Conservation (phyloP, 2,113 vertebrate species). For the Mola mola region DNA sequence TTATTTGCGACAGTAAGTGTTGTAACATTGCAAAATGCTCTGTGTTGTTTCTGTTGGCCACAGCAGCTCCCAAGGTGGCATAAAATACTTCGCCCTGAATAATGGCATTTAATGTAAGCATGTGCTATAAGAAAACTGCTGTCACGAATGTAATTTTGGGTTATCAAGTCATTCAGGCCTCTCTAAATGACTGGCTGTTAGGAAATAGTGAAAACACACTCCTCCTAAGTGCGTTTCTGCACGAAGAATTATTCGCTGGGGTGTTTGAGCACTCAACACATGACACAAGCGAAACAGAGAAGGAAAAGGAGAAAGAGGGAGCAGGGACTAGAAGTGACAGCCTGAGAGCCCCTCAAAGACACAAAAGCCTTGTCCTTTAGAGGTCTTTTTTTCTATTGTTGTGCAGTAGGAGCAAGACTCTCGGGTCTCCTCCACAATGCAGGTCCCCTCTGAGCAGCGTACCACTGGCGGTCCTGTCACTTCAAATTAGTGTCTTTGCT, state of each 20-base stretch:
- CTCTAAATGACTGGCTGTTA: slow-evolving; percentile 2
- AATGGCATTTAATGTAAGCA: slow-evolving; percentile 20
- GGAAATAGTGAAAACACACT: no score
- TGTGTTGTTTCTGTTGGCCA: slow-evolving; percentile 6
- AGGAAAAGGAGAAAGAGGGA: slow-evolving; percentile 19
- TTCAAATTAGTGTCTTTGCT: slow-evolving; percentile 72
- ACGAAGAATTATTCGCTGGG: slow-evolving; percentile 8
- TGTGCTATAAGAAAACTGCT: slow-evolving; percentile 18
- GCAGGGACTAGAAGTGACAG: slow-evolving; percentile 30
- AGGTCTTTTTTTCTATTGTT: slow-evolving; percentile 64
- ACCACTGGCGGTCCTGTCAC: slow-evolving; percentile 74
- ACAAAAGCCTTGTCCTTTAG: slow-evolving; percentile 50
- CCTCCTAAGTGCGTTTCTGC: slow-evolving; percentile 4
- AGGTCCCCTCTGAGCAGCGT: slow-evolving; percentile 65
- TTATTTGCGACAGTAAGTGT: slow-evolving; percentile 1
- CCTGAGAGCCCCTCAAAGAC: slow-evolving; percentile 44
- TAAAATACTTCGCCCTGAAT: slow-evolving; percentile 15
- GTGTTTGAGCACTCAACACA: slow-evolving; percentile 25
- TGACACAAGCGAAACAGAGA: slow-evolving; percentile 27
- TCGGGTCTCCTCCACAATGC: slow-evolving; percentile 70
- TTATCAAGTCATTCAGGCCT: slow-evolving; percentile 2
- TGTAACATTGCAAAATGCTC: slow-evolving; percentile 3
- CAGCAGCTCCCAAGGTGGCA: slow-evolving; percentile 1
- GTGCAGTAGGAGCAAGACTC: slow-evolving; percentile 66
- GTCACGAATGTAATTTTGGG: slow-evolving; percentile 2